Evolutionary conservation across 2,888 invertebrate species (phyloP), one percentile per base, ranked within the genome.

Genomic region (Fabriciana adippe): DNA sequence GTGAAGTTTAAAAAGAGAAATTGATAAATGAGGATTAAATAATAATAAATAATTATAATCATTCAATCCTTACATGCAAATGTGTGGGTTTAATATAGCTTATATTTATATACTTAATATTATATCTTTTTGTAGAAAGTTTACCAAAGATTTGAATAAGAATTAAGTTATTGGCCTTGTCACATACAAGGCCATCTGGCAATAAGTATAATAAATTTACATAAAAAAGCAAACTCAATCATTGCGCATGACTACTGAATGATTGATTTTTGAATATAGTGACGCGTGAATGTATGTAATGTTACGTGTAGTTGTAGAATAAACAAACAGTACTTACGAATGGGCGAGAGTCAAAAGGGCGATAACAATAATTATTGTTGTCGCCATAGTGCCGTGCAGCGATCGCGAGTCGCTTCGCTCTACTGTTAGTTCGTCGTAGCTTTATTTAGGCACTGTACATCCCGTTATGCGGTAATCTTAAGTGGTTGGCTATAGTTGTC

Each of bases 311-410:
- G 15, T 16, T 50, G 16, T 21, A 14, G 55, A 66, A 61, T 66
- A 77, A 77, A 75, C 72, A 72, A 69, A 72, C n/a, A 73, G 73
- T 81, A 89, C 91, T 92, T 75, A 92, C 91, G 80, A 79, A 68
- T 88, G 86, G 80, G 84, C 82, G 65, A 90, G 75, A 70, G 87
- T 87, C 73, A 90, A 79, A 65, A 87, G 75, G 71, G 68, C 70
- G 80, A 91, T 80, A 78, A 84, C 59, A 59, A 18, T 18, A 18
- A 59, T 71, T 55, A 81, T 77, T 76, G 75, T 80, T 67, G 66
- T 72, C 71, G 82, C 78, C 85, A 87, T 90, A 61, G 72, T 78
- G 78, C 61, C 85, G 85, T 84, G 80, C 75, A 69, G 74, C 79
- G 72, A 68, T 75, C 78, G 68, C 80, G 83, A 80, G 77, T 72